A percentile compares a stretch with the other conserved stretches of the same genome.
Evolutionary conservation across 2,113 vertebrate genomes (phyloP).

Genomic region (Isichthys henryi): DNA sequence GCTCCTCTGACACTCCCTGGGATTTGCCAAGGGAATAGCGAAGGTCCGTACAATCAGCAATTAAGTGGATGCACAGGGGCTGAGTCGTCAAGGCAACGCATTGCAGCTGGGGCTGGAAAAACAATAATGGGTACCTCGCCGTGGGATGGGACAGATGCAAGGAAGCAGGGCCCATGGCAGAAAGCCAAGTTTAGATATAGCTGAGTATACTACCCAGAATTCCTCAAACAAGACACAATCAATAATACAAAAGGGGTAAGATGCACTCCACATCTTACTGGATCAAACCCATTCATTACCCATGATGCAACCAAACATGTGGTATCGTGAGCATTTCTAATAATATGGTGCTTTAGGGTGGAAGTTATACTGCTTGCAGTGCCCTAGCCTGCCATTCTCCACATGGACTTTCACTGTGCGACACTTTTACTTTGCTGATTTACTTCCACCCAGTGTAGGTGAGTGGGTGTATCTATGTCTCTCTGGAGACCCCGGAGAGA

Average conservation of each 20-base stretch:
- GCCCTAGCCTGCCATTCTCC: neutral
- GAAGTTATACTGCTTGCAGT: neutral
- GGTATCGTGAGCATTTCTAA: neutral
- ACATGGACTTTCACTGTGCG: neutral
- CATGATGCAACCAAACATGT: neutral
- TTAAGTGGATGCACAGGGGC: neutral
- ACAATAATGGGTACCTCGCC: neutral
- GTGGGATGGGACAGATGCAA: neutral
- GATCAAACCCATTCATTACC: neutral
- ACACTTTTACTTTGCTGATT: neutral
- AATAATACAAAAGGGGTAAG: neutral
- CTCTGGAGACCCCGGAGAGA: neutral
- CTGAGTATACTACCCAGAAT: neutral
- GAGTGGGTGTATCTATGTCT: neutral
- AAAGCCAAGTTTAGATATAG: neutral
- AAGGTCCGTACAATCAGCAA: neutral
- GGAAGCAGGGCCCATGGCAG: neutral
- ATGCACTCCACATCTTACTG: neutral
- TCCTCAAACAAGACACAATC: neutral
- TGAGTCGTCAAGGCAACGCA: neutral
- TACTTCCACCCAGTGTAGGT: neutral
- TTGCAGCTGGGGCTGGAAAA: neutral
- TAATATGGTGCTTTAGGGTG: neutral
- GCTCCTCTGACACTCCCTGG: neutral
- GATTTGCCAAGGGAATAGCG: neutral